Evolutionary conservation across 1,140 invertebrate species (phyloP), one percentile per base, ranked within the genome.

Genomic region (Psix sp.): DNA sequence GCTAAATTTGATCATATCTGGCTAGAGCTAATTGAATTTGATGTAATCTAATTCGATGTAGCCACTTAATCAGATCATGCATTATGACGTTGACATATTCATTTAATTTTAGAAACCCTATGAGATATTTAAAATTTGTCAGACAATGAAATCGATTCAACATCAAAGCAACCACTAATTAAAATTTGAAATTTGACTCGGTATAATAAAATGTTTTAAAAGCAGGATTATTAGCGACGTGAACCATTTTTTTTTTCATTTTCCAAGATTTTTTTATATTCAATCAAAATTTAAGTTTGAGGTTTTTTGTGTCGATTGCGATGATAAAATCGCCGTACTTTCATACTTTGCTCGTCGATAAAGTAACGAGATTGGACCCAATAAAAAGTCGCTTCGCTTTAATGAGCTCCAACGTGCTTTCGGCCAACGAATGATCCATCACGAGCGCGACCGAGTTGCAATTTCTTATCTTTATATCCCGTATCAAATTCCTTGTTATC

Each of bases 401-500:
- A 63, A 51, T 52, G 39, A 43, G 29, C 26, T 51, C 10, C 48
- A 63, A 51, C 51, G 35, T 62, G 46, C 38, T 62, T 62, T 49
- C 38, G 45, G 14, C 36, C 45, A 35, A 16, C 33, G 18, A 48
- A 49, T 24, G 46, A 42, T 62, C 45, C 14, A 40, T 62, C 57
- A 49, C 42, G 31, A 21, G 24, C 21, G 33, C 38, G 17, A 60
- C 10, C 29, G 15, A 51, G 29, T 40, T 15, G 42, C 43, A 66
- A 57, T 57, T 14, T 51, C 63, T 66, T 36, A 56, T 66, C 51
- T 38, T 49, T 48, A 48, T 66, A 56, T 15, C 43, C 31, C 7
- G 63, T 52, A 52, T 63, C 48, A 26, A 52, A 63, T 63, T 63
- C 40, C 40, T 52, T 63, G 49, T 52, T 52, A 63, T 63, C 39